Base-by-base conservation (phyloP, 2,113 vertebrate species). In the Pongo pygmaeus region DNA sequence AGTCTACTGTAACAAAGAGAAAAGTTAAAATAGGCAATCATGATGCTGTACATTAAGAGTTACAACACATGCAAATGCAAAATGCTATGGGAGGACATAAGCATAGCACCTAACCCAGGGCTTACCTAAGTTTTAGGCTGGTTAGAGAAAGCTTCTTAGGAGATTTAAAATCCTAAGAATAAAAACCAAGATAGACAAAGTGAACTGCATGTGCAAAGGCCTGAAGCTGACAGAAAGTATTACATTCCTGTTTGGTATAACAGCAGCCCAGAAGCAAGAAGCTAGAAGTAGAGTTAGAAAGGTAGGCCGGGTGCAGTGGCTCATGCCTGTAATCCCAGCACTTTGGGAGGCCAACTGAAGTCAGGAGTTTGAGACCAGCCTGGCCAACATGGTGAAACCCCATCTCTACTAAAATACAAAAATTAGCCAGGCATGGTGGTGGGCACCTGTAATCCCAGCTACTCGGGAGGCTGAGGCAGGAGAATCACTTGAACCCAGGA, bases 201-300 rank as follows among this genome's bases (percentile, higher is more conserved):
- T 48, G 81, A 86, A 86, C 55, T 48, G 30, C 77, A 48, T 35
- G n/a, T 72, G 30, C 22, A 88, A 88, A 92, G 35, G 38, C 23
- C 87, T 74, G 35, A 52, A 74, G 30, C 43, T 81, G 52, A 96
- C n/a, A 91, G 64, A 74, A 95, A 93, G 64, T 40, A 93, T 40
- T 55, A 55, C 67, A 80, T 52, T 92, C 59, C 85, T 74, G 48
- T 83, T 64, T 72, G 75, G 7, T 83, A 94, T 18, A 72, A 30
- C 57, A 84, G 72, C 18, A 96, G 61, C 11, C 69, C 50, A 84
- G 59, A 61, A 13, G 52, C 80, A 96, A 89, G 17, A 79, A n/a
- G 50, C 43, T 81, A 89, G 48, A 92, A 88, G 57, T 78, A 40
- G 86, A 77, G 69, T 64, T 32, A 80, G 88, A 85, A 93, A 95